phyloP scores from a whole-genome alignment of 2,113 vertebrate genomes.

The Nothobranchius kuhntae region DNA sequence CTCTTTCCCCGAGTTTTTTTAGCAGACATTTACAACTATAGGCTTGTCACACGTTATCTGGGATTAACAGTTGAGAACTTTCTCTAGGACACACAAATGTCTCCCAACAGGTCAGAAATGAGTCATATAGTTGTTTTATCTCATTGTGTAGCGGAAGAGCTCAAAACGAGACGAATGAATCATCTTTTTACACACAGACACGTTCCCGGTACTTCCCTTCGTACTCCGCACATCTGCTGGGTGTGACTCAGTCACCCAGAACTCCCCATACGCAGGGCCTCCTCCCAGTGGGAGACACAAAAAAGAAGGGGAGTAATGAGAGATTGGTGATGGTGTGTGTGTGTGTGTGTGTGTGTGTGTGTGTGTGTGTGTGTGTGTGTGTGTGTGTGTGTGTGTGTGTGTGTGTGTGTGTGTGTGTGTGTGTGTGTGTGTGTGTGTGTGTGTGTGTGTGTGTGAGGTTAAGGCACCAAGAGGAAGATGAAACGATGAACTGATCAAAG shows the following conservation, averaged over 20 bases:
- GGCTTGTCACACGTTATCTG: slow-evolving; percentile 14
- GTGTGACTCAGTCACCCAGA: slow-evolving; percentile 32
- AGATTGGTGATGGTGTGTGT: not conserved
- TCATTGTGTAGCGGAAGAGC: slow-evolving; percentile 10
- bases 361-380: no score
- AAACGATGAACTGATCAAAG: not conserved
- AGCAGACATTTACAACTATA: not conserved
- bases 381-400: no score
- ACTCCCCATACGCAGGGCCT: slow-evolving; percentile 13
- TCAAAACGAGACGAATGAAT: slow-evolving; percentile 17
- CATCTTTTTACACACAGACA: slow-evolving; percentile 12
- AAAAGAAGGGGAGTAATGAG: not conserved
- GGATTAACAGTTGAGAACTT: slow-evolving; percentile 16
- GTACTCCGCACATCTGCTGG: slow-evolving; percentile 57
- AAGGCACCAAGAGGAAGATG: not conserved
- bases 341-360: no score
- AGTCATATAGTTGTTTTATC: not conserved
- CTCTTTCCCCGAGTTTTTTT: not conserved
- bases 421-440: not conserved
- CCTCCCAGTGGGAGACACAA: slow-evolving; percentile 35
- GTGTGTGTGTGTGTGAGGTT: not conserved
- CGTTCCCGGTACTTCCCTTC: slow-evolving; percentile 12
- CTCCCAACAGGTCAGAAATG: not conserved
- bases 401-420: no score
- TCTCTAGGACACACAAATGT: slow-evolving; percentile 5